phyloP scores from a whole-genome alignment of 2,113 vertebrate genomes.

The Erinaceus europaeus region DNA sequence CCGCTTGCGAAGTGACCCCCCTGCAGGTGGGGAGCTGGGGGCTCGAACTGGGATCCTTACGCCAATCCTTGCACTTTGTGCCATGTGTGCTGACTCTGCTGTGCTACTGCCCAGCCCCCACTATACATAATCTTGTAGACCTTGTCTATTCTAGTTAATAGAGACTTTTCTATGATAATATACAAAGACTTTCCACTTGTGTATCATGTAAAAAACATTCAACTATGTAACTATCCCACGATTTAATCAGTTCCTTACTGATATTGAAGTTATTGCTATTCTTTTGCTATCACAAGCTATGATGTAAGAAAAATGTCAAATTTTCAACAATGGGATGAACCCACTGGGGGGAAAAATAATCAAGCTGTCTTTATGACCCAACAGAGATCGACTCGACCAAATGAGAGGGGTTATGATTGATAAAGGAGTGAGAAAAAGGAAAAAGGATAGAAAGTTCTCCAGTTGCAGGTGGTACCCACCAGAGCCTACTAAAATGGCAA shows the following conservation, averaged over 20 bases:
- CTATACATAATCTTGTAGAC: no score
- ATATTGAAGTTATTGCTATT: not conserved
- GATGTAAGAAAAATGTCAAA: not conserved
- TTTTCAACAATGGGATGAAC: not conserved
- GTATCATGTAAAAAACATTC: not conserved
- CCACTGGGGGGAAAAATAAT: no score
- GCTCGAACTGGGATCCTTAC: no score
- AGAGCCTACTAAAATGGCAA: constrained; percentile 10
- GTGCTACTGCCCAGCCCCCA: no score
- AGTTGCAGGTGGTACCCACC: not conserved
- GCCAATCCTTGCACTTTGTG: no score
- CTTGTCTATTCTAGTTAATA: no score
- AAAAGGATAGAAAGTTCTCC: not conserved
- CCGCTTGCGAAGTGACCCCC: no score
- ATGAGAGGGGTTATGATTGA: not conserved
- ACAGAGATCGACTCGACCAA: not conserved
- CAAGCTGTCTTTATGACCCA: not conserved
- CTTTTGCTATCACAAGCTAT: not conserved
- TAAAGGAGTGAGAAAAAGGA: not conserved
- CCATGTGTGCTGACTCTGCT: no score
- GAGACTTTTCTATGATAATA: not conserved
- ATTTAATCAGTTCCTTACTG: not conserved
- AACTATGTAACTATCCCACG: not conserved
- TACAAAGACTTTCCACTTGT: not conserved
- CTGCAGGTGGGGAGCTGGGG: no score